These are phyloP conservation scores for Decapterus maruadsi DNA, from an alignment of 2,797 vertebrate genomes.

Conservation along the genomic window DNA sequence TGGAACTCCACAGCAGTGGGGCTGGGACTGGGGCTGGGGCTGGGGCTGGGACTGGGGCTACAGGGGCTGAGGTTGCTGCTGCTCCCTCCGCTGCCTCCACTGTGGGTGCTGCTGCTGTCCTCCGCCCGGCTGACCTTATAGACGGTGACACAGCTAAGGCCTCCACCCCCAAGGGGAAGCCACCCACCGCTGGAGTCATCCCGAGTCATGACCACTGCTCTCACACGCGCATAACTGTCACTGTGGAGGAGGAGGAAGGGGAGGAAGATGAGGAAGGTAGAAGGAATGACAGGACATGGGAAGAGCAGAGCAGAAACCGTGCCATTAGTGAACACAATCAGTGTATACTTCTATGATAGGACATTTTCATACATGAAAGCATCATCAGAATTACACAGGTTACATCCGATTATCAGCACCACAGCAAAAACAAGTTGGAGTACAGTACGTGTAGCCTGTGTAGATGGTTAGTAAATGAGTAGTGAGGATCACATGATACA, in stretches of 20 bases:
- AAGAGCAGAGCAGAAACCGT: slow-evolving; percentile 8
- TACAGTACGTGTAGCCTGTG: slow-evolving; percentile 9
- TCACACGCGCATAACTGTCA: slow-evolving; percentile 98
- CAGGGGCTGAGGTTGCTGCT: slow-evolving; percentile 88
- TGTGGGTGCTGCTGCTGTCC: slow-evolving; percentile 90
- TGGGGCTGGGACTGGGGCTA: slow-evolving; percentile 76
- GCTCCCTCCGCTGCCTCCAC: slow-evolving; percentile 78
- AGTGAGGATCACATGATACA: background rate
- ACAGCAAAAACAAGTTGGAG: slow-evolving; percentile 15
- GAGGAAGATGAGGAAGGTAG: slow-evolving; percentile 7
- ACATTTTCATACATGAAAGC: slow-evolving; percentile 27
- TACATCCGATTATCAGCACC: slow-evolving; percentile 27
- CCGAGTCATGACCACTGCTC: slow-evolving; percentile 99
- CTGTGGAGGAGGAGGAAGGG: slow-evolving; percentile 79
- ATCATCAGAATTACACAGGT: slow-evolving; percentile 28
- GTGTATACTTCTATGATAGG: background rate
- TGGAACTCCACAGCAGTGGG: slow-evolving; percentile 89
- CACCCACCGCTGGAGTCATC: slow-evolving; percentile 99
- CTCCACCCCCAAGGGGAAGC: slow-evolving; percentile 96
- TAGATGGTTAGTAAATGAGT: slow-evolving; percentile 5
- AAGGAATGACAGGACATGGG: background rate
- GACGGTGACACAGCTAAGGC: slow-evolving; percentile 97
- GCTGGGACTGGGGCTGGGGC: slow-evolving; percentile 74
- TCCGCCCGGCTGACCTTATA: slow-evolving; percentile 94
- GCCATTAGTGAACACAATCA: slow-evolving; percentile 39